These are phyloP conservation scores for Ormyrus rosae DNA, from an alignment of 2,888 invertebrate genomes.

Conservation along the genomic window DNA sequence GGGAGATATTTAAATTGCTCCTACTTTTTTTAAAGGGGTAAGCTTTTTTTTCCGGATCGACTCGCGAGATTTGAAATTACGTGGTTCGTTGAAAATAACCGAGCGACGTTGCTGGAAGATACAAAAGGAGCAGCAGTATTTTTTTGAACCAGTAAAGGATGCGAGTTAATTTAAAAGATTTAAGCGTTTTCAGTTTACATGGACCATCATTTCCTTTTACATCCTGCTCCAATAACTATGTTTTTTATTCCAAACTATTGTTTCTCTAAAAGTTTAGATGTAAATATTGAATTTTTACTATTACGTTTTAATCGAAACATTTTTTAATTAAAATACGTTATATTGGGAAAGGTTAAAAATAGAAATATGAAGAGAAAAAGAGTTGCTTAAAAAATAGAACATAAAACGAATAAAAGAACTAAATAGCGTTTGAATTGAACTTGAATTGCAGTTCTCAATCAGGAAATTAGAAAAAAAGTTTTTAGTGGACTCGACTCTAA, in stretches of 20 bases:
- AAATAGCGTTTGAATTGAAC: neutral
- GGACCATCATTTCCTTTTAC: too few relatives aligned
- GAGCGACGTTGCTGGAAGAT: too few relatives aligned
- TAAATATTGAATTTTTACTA: too few relatives aligned
- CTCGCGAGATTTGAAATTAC: neutral
- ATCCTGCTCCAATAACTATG: too few relatives aligned
- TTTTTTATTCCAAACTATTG: too few relatives aligned
- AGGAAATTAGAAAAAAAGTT: slow-evolving; percentile 15
- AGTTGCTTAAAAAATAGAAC: neutral
- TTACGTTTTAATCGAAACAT: neutral
- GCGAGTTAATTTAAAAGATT: too few relatives aligned
- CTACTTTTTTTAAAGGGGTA: too few relatives aligned
- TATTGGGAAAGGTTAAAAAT: neutral
- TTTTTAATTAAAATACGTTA: neutral
- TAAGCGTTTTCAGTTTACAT: too few relatives aligned
- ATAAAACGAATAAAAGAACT: neutral
- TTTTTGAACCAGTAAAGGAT: too few relatives aligned
- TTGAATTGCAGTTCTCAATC: slow-evolving; percentile 15
- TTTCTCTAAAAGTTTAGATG: too few relatives aligned
- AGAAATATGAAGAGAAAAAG: neutral
- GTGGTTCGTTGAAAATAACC: neutral
- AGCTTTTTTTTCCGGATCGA: neutral
- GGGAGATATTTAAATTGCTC: too few relatives aligned
- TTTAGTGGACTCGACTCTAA: neutral
- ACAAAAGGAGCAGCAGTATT: too few relatives aligned